Evolutionary conservation across 2,113 vertebrate species (phyloP), one percentile per base, ranked within the genome.

Genomic region (Nettapus auritus): DNA sequence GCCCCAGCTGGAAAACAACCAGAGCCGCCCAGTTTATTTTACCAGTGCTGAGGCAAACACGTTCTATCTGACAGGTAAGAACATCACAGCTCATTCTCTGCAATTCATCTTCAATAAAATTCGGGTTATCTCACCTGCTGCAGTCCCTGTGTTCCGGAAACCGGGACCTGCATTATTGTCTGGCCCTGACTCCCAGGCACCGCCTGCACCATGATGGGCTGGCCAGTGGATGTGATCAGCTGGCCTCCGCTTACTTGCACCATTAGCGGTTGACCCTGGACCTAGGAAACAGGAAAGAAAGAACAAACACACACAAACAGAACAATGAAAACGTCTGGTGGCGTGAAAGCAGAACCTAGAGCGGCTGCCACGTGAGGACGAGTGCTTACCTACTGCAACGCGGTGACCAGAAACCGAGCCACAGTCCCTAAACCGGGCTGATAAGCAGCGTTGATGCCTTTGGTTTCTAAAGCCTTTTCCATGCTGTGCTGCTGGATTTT

Each of bases 161-260:
- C 98, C 2, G 99, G 99, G 33, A 99, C 99, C 78, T 99, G 99
- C 99, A 99, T 99, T 93, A 99, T 99, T 75, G 99, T 99, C 96
- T 99, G 99, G 74, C 99, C 99, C 97, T 99, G 99, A 50, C 99
- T 98, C 42, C 99, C 99, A 1, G 99, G 99, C 97, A 99, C 99
- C 63, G 99, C 99, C 97, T 99, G 99, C 64, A 99, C 99, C 99
- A 99, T 99, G 96, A 99, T 99, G 25, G 99, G 99, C 92, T 99
- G 99, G 23, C 99, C 99, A 10, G 99, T 99, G 17, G 99, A 99
- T 17, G 99, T 99, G 97, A 99, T 99, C 90, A 99, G 98, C 95
- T 99, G 99, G 31, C 99, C 99, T 21, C 99, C 99, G 94, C 99
- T 99, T 86, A 99, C 99, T 96, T 99, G 99, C 15, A 99, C 99